These are phyloP conservation scores for Lasiurus cinereus DNA, from an alignment of 2,113 vertebrate genomes.

Conservation along the genomic window DNA sequence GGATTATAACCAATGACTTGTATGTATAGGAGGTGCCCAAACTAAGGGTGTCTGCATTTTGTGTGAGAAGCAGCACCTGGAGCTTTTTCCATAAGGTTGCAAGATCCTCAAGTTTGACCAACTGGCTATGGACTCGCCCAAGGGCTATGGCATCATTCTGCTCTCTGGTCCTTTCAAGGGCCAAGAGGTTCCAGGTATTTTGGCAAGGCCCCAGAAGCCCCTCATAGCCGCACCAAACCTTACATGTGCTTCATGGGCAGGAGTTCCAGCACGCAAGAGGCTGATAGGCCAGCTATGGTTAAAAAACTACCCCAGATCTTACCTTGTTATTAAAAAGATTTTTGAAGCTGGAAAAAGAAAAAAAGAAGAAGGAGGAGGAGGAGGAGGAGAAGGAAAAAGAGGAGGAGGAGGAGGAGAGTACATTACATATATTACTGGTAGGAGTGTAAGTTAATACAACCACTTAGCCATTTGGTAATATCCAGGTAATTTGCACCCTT, in stretches of 20 bases:
- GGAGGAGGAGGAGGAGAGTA: too few species aligned
- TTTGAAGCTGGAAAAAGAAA: background rate
- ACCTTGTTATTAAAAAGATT: background rate
- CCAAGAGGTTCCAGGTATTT: background rate
- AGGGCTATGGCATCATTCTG: background rate
- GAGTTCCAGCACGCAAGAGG: background rate
- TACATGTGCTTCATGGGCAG: background rate
- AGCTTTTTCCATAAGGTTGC: background rate
- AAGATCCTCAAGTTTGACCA: background rate
- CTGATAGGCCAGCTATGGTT: background rate
- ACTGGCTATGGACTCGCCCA: background rate
- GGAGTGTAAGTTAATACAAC: background rate
- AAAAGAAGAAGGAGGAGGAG: background rate
- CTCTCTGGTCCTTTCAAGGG: background rate
- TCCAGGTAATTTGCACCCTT: background rate
- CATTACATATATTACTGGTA: background rate
- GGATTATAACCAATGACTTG: background rate
- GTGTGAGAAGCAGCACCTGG: background rate
- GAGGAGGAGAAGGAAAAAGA: too few species aligned
- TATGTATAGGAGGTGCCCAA: background rate
- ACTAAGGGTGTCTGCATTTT: background rate
- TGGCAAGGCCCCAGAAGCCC: background rate
- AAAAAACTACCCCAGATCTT: background rate
- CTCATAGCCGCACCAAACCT: background rate
- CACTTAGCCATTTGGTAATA: conserved; percentile 4